phyloP scores from a whole-genome alignment of 2,797 vertebrate genomes.

The Erpetoichthys calabaricus region DNA sequence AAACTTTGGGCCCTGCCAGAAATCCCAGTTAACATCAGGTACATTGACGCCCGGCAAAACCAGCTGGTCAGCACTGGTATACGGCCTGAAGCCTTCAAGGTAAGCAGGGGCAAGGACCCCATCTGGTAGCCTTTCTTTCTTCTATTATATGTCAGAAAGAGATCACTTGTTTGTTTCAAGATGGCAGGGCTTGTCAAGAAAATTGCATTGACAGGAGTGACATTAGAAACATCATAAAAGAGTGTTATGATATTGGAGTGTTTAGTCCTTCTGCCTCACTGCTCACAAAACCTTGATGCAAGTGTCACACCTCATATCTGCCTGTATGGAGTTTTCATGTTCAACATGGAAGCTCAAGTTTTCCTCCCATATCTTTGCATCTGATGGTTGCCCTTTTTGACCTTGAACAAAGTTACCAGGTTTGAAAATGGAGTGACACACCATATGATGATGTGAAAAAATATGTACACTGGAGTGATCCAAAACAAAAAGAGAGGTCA shows the following conservation, averaged over 20 bases:
- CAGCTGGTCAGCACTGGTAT: constrained; percentile 42
- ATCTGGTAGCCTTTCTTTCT: no score
- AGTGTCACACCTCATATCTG: constrained; percentile 1
- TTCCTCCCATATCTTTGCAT: no score
- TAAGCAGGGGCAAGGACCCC: constrained; percentile 17
- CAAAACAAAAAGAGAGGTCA: no score
- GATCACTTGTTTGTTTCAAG: no score
- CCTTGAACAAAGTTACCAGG: no score
- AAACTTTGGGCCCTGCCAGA: constrained; percentile 41
- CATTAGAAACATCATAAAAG: neutral
- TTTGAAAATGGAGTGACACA: no score
- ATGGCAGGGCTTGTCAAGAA: neutral
- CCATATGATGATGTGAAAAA: no score
- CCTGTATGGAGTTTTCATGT: no score
- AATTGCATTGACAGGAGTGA: neutral
- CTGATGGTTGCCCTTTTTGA: no score
- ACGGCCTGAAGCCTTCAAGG: constrained; percentile 46
- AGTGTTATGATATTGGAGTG: neutral
- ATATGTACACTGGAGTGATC: no score
- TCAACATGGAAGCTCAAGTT: no score
- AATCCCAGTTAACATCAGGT: constrained; percentile 40
- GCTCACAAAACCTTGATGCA: neutral
- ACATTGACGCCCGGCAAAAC: constrained; percentile 52
- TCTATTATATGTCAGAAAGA: no score
- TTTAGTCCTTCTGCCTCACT: neutral